Percentiles rank a stretch among this genome's conserved stretches.
These are phyloP conservation scores for Nomada flava DNA, from an alignment of 2,888 invertebrate genomes.

Conservation along the genomic window DNA sequence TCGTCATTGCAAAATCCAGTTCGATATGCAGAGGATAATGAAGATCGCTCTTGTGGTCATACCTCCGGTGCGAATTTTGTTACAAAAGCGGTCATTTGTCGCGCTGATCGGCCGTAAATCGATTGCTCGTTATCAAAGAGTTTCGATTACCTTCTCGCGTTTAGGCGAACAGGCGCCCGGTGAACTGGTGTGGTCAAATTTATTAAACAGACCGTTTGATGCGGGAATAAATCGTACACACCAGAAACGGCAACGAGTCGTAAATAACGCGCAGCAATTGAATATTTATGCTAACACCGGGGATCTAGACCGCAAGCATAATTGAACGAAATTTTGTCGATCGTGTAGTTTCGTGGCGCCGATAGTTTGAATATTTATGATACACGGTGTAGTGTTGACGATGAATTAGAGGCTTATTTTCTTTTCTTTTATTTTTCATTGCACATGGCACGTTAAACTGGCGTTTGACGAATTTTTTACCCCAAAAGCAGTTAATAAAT, in stretches of 20 bases:
- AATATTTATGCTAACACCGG: conserved; percentile 62
- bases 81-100: conserved; percentile 15
- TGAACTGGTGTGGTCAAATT: conserved; percentile 32
- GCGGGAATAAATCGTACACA: conserved; percentile 48
- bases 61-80: conserved; percentile 17
- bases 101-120: conserved; percentile 11
- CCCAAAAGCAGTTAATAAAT: no score
- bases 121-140: conserved; percentile 34
- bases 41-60: background rate
- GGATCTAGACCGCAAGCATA: conserved; percentile 34
- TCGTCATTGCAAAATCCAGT: conserved; percentile 11
- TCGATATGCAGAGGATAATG: background rate
- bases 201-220: conserved; percentile 49
- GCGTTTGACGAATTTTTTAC: no score
- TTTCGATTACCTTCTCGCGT: conserved; percentile 32
- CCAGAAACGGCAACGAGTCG: conserved; percentile 51
- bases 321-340: conserved; percentile 49
- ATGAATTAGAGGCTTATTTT: no score
- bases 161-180: conserved; percentile 28
- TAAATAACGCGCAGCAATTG: conserved; percentile 50
- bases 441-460: no score
- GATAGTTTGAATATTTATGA: background rate
- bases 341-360: conserved; percentile 28
- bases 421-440: no score
- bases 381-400: background rate